Evolutionary conservation across 2,797 vertebrate species (phyloP).

Genomic region (Hapalemur alaotrensis): DNA sequence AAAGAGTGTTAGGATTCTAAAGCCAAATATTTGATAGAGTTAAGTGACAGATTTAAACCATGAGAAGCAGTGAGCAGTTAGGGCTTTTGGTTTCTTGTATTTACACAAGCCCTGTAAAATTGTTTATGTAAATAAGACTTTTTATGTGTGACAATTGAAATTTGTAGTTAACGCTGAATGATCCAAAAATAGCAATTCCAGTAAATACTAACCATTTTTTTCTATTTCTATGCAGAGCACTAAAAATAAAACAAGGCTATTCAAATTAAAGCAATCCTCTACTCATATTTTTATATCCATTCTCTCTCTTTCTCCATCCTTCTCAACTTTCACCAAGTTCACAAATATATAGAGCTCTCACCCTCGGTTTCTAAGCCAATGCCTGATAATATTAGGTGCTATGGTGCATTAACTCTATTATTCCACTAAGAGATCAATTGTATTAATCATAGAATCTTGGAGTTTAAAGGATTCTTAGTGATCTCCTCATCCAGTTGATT

Average conservation of each 20-base stretch:
- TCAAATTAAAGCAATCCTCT: constrained; percentile 62
- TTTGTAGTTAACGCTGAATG: constrained; percentile 71
- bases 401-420: neutral
- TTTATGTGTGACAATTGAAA: constrained; percentile 49
- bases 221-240: constrained; percentile 59
- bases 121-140: constrained; percentile 49
- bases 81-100: constrained; percentile 36
- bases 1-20: constrained; percentile 57
- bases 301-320: constrained; percentile 53
- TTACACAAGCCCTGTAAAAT: neutral
- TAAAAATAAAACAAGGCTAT: constrained; percentile 53
- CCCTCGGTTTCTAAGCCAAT: constrained; percentile 28
- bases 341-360: neutral
- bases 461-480: neutral
- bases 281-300: constrained; percentile 65
- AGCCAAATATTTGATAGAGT: constrained; percentile 58
- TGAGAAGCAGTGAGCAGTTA: neutral
- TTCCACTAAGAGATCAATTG: neutral
- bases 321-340: constrained; percentile 55
- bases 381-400: constrained; percentile 2
- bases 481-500: constrained; percentile 32
- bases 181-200: constrained; percentile 64
- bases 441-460: neutral
- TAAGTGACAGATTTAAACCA: neutral
- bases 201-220: constrained; percentile 74